Conservation (phyloP, 2,113 vertebrate species). For the Syngnathoides biaculeatus region DNA sequence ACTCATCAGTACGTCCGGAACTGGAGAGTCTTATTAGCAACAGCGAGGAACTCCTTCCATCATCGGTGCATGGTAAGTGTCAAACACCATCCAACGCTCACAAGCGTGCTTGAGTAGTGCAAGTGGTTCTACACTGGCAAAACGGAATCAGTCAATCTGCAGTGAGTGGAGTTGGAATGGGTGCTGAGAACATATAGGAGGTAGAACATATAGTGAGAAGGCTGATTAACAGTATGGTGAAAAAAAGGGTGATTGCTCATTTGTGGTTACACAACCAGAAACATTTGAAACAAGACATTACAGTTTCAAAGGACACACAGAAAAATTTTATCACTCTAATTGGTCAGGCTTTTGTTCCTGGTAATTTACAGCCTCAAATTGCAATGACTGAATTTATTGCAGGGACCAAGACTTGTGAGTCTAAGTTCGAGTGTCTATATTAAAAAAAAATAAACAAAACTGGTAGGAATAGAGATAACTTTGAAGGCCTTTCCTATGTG, state of each 20-base stretch:
- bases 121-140: conserved; percentile 41
- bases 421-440: conserved; percentile 38
- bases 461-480: conserved; percentile 57
- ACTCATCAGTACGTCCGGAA: conserved; percentile 55
- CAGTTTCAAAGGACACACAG: conserved; percentile 15
- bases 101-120: conserved; percentile 49
- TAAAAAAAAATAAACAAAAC: conserved; percentile 56
- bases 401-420: conserved; percentile 38
- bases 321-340: conserved; percentile 41
- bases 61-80: conserved; percentile 33
- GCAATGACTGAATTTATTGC: conserved; percentile 55
- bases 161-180: conserved; percentile 52
- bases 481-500: conserved; percentile 51
- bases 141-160: conserved; percentile 54
- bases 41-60: conserved; percentile 21
- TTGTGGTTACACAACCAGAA: conserved; percentile 53
- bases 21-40: conserved; percentile 55
- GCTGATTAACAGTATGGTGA: conserved; percentile 43
- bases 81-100: conserved; percentile 36
- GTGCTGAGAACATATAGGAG: conserved; percentile 51
- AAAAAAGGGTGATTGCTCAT: conserved; percentile 51
- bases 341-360: conserved; percentile 52
- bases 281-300: conserved; percentile 25
- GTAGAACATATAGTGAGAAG: conserved; percentile 47
- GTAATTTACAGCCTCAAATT: conserved; percentile 46